Percentiles rank a stretch among this genome's conserved stretches.
Evolutionary conservation across 2,113 vertebrate genomes (phyloP).

Genomic region (Rhegmatorhina hoffmannsi): DNA sequence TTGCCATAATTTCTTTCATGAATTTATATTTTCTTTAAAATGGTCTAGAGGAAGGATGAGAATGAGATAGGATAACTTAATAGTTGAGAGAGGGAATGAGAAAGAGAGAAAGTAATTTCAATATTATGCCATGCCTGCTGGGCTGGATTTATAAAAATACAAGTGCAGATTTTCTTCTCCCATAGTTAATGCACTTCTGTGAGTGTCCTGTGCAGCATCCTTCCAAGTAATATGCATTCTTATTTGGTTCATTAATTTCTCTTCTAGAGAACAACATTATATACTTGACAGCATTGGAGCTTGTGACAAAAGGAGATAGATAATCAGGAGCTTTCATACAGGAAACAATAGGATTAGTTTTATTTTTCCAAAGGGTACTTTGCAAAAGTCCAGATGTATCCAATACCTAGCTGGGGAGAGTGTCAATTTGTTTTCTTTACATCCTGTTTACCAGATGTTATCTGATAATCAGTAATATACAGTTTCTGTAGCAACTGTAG

Average conservation of each 20-base stretch:
- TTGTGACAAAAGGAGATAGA: neutral
- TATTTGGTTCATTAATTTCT: slow-evolving; percentile 3
- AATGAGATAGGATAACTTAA: neutral
- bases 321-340: neutral
- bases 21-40: neutral
- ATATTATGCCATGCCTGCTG: neutral
- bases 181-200: neutral
- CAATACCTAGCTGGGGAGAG: neutral
- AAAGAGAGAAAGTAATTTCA: neutral
- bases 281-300: neutral
- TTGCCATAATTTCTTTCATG: neutral
- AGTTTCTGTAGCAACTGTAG: slow-evolving; percentile 46
- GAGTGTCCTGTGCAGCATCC: neutral
- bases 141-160: neutral
- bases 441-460: slow-evolving; percentile 4
- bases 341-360: neutral
- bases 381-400: neutral
- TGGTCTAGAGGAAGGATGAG: neutral
- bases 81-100: neutral
- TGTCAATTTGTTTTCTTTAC: neutral
- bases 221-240: slow-evolving; percentile 3
- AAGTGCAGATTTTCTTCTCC: neutral
- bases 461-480: neutral
- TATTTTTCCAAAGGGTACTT: slow-evolving; percentile 18
- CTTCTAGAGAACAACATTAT: neutral